Evolutionary conservation across 2,888 invertebrate species (phyloP).

Genomic region (Chrysolina haemoptera): DNA sequence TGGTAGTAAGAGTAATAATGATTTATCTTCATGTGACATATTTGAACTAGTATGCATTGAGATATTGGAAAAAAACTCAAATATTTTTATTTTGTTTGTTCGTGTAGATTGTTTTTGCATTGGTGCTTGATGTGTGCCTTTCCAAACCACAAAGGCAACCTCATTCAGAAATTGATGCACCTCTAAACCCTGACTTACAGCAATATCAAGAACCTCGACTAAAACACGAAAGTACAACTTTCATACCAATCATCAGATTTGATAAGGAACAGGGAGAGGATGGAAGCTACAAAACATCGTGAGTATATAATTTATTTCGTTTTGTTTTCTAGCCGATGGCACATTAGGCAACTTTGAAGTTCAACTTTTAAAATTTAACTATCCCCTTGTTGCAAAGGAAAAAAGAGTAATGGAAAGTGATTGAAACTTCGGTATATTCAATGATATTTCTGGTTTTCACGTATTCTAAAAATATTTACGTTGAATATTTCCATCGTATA

Average conservation of each 20-base stretch:
- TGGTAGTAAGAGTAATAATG: too few relatives aligned
- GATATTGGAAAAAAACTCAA: neutral
- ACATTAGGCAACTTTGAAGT: too few relatives aligned
- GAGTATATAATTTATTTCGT: conserved; percentile 64
- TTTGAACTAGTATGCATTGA: too few relatives aligned
- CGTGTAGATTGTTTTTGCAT: conserved; percentile 51
- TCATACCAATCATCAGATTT: conserved; percentile 85
- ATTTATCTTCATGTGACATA: too few relatives aligned
- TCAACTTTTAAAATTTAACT: too few relatives aligned
- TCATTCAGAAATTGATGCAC: conserved; percentile 41
- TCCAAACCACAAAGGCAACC: conserved; percentile 49
- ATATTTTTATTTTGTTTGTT: neutral
- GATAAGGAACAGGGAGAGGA: conserved; percentile 88
- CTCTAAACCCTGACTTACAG: conserved; percentile 47
- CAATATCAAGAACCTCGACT: conserved; percentile 54
- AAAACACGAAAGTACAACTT: conserved; percentile 77
- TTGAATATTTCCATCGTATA: too few relatives aligned
- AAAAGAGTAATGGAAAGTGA: too few relatives aligned
- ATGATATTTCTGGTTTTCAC: too few relatives aligned
- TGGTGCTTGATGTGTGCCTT: conserved; percentile 50
- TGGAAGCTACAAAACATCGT: conserved; percentile 88
- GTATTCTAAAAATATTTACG: neutral
- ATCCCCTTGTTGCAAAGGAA: too few relatives aligned
- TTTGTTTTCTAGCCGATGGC: too few relatives aligned
- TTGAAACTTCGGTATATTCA: too few relatives aligned